Conservation (phyloP, 2,888 invertebrate species). For the Scaptomyza reducta region DNA sequence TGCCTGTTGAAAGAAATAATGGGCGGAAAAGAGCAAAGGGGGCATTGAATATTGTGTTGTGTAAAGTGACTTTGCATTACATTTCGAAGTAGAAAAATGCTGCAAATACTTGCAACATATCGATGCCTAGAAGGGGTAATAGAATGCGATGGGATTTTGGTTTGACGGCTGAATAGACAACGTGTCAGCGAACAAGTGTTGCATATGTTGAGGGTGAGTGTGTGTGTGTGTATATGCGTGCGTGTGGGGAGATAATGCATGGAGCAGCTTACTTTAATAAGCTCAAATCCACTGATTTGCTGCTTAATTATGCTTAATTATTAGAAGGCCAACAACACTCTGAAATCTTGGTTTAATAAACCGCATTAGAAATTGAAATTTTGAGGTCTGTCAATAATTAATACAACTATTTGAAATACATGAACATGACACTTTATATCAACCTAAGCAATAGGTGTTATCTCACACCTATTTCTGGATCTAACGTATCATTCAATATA, state of each 20-base stretch:
- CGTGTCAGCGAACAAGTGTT: slow-evolving; percentile 29
- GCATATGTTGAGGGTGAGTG: not conserved
- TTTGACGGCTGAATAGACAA: slow-evolving; percentile 40
- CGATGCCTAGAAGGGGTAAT: not conserved
- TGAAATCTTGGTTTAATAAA: not conserved
- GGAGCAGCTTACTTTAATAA: not conserved
- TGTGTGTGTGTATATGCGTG: not conserved
- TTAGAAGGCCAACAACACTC: not conserved
- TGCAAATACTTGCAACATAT: slow-evolving; percentile 44
- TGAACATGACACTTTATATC: not conserved
- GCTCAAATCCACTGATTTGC: slow-evolving; percentile 3
- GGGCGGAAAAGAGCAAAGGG: not conserved
- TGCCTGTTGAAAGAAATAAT: slow-evolving; percentile 51
- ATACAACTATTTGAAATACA: not conserved
- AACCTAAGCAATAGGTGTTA: not conserved
- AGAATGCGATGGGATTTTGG: not conserved
- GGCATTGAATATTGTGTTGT: slow-evolving; percentile 36
- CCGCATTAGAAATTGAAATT: not conserved
- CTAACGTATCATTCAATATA: not conserved
- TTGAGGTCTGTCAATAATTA: not conserved
- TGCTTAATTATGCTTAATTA: not conserved
- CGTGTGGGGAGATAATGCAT: not conserved
- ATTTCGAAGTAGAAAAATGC: slow-evolving; percentile 59
- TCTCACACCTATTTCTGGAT: slow-evolving; percentile 2
- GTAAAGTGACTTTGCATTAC: slow-evolving; percentile 66